phyloP scores from a whole-genome alignment of 2,797 vertebrate species.

The Periophthalmus magnuspinnatus region DNA sequence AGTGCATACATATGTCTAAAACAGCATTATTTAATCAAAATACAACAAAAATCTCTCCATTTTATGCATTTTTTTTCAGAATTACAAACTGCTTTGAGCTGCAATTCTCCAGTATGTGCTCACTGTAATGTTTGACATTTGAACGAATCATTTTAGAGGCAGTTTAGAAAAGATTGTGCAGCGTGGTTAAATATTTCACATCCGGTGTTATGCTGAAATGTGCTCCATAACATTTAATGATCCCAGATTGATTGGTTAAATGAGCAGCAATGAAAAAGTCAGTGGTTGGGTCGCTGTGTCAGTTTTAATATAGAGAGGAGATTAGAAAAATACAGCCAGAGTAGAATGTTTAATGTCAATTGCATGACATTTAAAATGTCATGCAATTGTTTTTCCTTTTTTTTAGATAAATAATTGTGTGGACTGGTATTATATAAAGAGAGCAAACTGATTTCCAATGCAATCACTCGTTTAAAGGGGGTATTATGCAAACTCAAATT shows the following conservation, averaged over 20 bases:
- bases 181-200: conserved; percentile 12
- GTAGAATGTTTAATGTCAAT: no score
- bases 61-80: conserved; percentile 14
- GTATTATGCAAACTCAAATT: no score
- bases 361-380: no score
- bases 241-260: neutral
- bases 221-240: conserved; percentile 15
- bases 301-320: conserved; percentile 5
- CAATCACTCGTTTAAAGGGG: no score
- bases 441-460: neutral
- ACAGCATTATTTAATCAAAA: conserved; percentile 27
- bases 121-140: conserved; percentile 25
- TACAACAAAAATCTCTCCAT: neutral
- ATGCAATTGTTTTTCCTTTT: no score
- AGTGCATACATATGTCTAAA: no score
- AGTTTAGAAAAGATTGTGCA: conserved; percentile 12
- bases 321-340: neutral
- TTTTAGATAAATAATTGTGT: neutral
- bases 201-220: conserved; percentile 8
- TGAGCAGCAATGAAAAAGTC: conserved; percentile 12
- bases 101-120: conserved; percentile 12
- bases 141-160: conserved; percentile 19
- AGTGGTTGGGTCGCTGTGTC: conserved; percentile 17
- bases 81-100: conserved; percentile 11
- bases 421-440: neutral